Evolutionary conservation across 1,140 invertebrate species (phyloP).

Genomic region (Wiebesia pumilae): DNA sequence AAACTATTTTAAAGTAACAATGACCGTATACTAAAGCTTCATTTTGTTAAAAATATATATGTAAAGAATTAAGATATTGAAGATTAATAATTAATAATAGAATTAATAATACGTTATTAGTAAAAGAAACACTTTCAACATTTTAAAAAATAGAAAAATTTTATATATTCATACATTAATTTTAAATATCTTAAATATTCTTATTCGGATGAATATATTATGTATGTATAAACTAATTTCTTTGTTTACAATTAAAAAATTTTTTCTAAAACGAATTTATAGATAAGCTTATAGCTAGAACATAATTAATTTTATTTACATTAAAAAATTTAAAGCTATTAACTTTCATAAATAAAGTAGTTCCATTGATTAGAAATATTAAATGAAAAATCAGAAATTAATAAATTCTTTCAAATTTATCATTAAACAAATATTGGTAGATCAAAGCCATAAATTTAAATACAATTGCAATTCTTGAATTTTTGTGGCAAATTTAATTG

Average conservation of each 20-base stretch:
- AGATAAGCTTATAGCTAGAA: not conserved
- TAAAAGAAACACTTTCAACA: no score
- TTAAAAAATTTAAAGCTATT: not conserved
- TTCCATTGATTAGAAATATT: not conserved
- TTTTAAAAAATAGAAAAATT: no score
- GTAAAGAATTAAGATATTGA: no score
- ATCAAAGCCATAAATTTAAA: conserved; percentile 2
- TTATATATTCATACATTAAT: no score
- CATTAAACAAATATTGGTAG: no score
- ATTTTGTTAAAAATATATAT: no score
- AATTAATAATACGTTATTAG: no score
- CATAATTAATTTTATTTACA: conserved; percentile 16
- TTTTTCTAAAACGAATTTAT: not conserved
- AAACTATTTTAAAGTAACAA: not conserved
- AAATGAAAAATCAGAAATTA: not conserved
- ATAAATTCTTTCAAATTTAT: not conserved
- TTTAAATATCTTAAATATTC: no score
- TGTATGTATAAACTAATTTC: not conserved
- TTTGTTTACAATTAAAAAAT: not conserved
- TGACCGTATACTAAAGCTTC: no score
- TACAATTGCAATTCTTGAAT: not conserved
- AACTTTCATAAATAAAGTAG: not conserved
- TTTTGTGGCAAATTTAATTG: not conserved
- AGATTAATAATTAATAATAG: no score
- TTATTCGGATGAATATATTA: not conserved